These are phyloP conservation scores for Trachelipus rathkii DNA, from an alignment of 1,140 invertebrate species.

Conservation along the genomic window DNA sequence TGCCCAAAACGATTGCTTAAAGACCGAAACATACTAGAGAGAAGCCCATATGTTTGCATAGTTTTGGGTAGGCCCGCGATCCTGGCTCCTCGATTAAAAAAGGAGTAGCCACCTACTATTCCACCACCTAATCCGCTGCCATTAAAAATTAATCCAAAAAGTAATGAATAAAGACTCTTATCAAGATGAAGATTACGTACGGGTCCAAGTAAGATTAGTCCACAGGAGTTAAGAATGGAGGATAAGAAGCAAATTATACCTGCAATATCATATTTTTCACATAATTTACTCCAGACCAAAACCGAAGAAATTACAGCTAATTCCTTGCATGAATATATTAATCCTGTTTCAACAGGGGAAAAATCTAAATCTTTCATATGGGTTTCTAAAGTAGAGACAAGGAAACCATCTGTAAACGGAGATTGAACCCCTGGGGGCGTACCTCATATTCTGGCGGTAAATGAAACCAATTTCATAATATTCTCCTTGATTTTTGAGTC, in stretches of 20 bases:
- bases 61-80: conserved; percentile 74
- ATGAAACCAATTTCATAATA: conserved; percentile 47
- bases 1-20: conserved; percentile 75
- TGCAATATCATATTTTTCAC: conserved; percentile 63
- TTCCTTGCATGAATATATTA: conserved; percentile 83
- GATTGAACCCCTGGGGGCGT: conserved; percentile 66
- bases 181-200: conserved; percentile 35
- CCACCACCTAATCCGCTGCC: conserved; percentile 75
- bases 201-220: conserved; percentile 69
- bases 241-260: conserved; percentile 65
- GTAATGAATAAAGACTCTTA: conserved; percentile 49
- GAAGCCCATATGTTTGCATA: conserved; percentile 71
- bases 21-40: conserved; percentile 79
- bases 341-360: conserved; percentile 68
- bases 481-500: conserved; percentile 58
- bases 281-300: conserved; percentile 73
- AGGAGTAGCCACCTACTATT: conserved; percentile 68
- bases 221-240: conserved; percentile 60
- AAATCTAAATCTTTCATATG: conserved; percentile 70
- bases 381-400: conserved; percentile 74
- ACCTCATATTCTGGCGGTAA: conserved; percentile 55
- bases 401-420: conserved; percentile 74
- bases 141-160: conserved; percentile 68
- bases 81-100: conserved; percentile 69
- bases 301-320: conserved; percentile 75